Conservation (phyloP, 2,113 vertebrate genomes). For the Monarcha castaneiventris region DNA sequence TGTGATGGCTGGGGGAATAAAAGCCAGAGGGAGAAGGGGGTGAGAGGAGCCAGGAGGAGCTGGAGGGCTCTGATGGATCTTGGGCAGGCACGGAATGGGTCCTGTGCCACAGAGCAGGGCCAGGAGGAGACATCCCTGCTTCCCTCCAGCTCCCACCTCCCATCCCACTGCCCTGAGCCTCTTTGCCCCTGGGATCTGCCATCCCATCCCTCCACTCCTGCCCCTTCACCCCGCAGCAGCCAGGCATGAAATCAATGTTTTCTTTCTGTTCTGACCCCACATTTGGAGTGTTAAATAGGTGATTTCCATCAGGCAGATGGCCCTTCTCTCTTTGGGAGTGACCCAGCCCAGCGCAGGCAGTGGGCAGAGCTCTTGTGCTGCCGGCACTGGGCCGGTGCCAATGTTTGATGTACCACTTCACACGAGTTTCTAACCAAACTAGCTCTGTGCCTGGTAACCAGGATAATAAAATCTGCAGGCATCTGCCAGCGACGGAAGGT, state of each 20-base stretch:
- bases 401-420: constrained; percentile 75
- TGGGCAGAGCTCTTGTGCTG: constrained; percentile 17
- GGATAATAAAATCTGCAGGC: constrained; percentile 36
- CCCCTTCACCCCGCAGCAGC: neutral
- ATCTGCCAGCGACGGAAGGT: constrained; percentile 36
- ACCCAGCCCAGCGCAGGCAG: constrained; percentile 16
- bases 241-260: neutral
- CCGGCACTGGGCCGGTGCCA: constrained; percentile 45
- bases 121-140: neutral
- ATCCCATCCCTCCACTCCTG: neutral
- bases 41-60: neutral
- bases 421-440: constrained; percentile 62
- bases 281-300: neutral
- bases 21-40: neutral
- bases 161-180: neutral
- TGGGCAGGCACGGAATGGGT: neutral
- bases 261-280: neutral
- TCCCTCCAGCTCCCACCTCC: constrained; percentile 1
- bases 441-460: constrained; percentile 48
- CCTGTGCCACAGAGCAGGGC: neutral
- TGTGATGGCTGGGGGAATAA: neutral
- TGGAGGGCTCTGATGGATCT: accelerated
- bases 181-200: neutral
- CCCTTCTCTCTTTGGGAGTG: neutral
- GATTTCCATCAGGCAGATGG: constrained; percentile 50